These are phyloP conservation scores for Chironomus tentans DNA, from an alignment of 2,888 invertebrate genomes.

Conservation along the genomic window DNA sequence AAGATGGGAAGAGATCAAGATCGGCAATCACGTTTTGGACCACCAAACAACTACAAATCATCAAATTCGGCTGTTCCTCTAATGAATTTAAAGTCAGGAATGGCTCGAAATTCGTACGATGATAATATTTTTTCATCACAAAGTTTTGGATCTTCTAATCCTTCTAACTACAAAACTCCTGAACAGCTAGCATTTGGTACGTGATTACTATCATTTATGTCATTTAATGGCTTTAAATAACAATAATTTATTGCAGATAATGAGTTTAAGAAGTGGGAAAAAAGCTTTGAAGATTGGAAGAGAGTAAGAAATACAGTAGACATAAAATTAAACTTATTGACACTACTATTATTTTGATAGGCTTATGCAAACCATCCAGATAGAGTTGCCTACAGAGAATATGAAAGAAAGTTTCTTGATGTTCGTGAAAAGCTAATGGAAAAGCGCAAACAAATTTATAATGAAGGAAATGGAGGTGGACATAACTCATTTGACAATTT, in stretches of 20 bases:
- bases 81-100: too few species aligned
- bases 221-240: background rate
- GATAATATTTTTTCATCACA: too few species aligned
- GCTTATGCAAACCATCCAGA: constrained; percentile 81
- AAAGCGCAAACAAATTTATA: background rate
- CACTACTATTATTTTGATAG: background rate
- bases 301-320: constrained; percentile 45
- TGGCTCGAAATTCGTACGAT: background rate
- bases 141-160: too few species aligned
- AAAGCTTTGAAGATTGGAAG: constrained; percentile 86
- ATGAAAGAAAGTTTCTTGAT: constrained; percentile 81
- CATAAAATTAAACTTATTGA: background rate
- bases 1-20: background rate
- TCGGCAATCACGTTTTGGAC: background rate
- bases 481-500: background rate
- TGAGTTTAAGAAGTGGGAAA: constrained; percentile 85
- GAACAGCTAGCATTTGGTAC: background rate
- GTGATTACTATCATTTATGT: background rate
- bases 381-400: constrained; percentile 72
- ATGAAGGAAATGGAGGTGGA: background rate
- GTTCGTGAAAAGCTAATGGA: constrained; percentile 64
- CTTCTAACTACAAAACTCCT: background rate
- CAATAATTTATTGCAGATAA: constrained; percentile 45
- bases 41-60: background rate
- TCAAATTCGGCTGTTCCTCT: too few species aligned